A percentile compares a stretch with the other conserved stretches of the same genome.
phyloP scores from a whole-genome alignment of 2,888 invertebrate species.

The Elegia similella region DNA sequence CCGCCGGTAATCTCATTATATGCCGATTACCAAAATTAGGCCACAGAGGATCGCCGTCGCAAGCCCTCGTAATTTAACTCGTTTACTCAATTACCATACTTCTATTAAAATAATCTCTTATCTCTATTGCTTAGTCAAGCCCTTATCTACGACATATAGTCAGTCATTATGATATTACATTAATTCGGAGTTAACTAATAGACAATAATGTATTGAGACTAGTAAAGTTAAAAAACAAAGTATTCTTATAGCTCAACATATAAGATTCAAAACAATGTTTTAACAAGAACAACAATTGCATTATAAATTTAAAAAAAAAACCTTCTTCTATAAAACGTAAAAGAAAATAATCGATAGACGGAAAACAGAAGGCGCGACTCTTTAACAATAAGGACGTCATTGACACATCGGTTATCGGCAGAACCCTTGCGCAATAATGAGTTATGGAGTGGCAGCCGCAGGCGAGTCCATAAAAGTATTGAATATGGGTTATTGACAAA shows the following conservation, averaged over 20 bases:
- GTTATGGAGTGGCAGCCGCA: constrained; percentile 71
- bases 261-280: background rate
- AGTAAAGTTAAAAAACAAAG: no score
- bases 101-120: constrained; percentile 14
- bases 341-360: background rate
- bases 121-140: background rate
- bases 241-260: background rate
- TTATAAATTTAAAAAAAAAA: background rate
- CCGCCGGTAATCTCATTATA: constrained; percentile 66
- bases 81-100: constrained; percentile 19
- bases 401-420: constrained; percentile 52
- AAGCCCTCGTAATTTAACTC: constrained; percentile 25
- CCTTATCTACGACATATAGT: background rate
- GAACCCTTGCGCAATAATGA: constrained; percentile 71
- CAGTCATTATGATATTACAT: background rate
- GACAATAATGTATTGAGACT: no score
- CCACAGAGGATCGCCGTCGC: constrained; percentile 30
- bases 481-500: constrained; percentile 79
- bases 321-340: background rate
- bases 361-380: constrained; percentile 30
- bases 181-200: background rate
- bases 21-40: constrained; percentile 51
- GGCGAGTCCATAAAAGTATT: constrained; percentile 75
- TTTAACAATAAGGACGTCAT: constrained; percentile 52
- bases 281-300: background rate